Conservation (phyloP, 2,888 invertebrate genomes). For the Volucella inanis region DNA sequence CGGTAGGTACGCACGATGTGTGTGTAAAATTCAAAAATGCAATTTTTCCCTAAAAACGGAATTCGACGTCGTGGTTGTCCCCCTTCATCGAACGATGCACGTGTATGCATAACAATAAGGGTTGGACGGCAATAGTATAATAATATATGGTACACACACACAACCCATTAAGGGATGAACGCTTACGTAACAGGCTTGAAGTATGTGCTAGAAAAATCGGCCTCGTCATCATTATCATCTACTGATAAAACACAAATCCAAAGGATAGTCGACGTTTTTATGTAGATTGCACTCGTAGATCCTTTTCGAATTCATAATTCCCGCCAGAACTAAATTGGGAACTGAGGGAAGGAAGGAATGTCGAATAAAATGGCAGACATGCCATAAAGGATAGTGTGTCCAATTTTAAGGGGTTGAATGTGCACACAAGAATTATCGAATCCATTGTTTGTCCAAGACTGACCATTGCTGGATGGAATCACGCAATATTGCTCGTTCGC, state of each 20-base stretch:
- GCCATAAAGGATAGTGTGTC: slow-evolving; percentile 53
- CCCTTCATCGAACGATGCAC: slow-evolving; percentile 58
- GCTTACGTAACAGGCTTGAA: slow-evolving; percentile 64
- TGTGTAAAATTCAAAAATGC: slow-evolving; percentile 73
- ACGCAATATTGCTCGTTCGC: slow-evolving; percentile 62
- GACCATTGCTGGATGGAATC: slow-evolving; percentile 67
- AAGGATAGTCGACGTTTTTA: slow-evolving; percentile 16
- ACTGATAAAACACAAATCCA: slow-evolving; percentile 18
- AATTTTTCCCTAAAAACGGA: slow-evolving; percentile 66
- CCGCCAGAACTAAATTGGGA: slow-evolving; percentile 23
- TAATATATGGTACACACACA: slow-evolving; percentile 6
- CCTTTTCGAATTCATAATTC: slow-evolving; percentile 50
- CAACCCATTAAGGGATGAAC: slow-evolving; percentile 52
- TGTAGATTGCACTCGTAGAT: neutral
- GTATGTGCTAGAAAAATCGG: slow-evolving; percentile 50
- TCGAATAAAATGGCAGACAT: slow-evolving; percentile 65
- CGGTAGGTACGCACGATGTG: slow-evolving; percentile 15
- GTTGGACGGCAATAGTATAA: slow-evolving; percentile 38
- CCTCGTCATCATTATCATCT: slow-evolving; percentile 54
- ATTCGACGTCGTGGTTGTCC: slow-evolving; percentile 28
- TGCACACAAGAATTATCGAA: slow-evolving; percentile 54
- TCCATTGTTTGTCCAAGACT: slow-evolving; percentile 46
- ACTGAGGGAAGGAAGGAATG: slow-evolving; percentile 49
- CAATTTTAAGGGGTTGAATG: slow-evolving; percentile 70
- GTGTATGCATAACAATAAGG: slow-evolving; percentile 73